Percentiles rank a stretch among this genome's conserved stretches.
These are phyloP conservation scores for Sepiola atlantica DNA, from an alignment of 2,888 invertebrate species.

Conservation along the genomic window DNA sequence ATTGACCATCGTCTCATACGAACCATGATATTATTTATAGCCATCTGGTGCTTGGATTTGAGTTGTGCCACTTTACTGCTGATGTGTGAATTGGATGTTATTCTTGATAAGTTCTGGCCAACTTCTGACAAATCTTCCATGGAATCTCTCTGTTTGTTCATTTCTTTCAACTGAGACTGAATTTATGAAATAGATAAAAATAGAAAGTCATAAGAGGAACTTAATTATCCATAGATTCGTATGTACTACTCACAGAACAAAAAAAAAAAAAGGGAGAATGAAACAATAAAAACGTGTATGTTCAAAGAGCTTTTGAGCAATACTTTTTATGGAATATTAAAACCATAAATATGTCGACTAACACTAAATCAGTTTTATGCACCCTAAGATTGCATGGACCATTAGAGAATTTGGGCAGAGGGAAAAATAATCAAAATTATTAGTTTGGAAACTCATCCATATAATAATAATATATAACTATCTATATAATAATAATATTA, in stretches of 20 bases:
- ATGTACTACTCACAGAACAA: not conserved
- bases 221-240: not conserved
- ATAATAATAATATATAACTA: too few species aligned
- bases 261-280: not conserved
- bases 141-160: conserved; percentile 77
- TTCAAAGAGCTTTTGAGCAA: too few species aligned
- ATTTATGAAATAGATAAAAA: not conserved
- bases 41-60: conserved; percentile 69
- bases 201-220: not conserved
- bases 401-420: too few species aligned
- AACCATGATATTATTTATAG: conserved; percentile 69
- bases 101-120: conserved; percentile 79
- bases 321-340: too few species aligned
- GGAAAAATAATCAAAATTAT: too few species aligned
- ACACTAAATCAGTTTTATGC: too few species aligned
- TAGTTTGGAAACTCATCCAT: too few species aligned
- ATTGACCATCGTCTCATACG: conserved; percentile 33
- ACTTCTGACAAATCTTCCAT: conserved; percentile 94
- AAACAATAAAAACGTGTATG: too few species aligned
- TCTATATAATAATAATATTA: too few species aligned
- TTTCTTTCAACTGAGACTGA: conserved; percentile 65
- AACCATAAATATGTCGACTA: too few species aligned
- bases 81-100: conserved; percentile 69
- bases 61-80: conserved; percentile 71
- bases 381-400: too few species aligned